Evolutionary conservation across 1,140 invertebrate genomes (phyloP).

Genomic region (Magallana angulata): DNA sequence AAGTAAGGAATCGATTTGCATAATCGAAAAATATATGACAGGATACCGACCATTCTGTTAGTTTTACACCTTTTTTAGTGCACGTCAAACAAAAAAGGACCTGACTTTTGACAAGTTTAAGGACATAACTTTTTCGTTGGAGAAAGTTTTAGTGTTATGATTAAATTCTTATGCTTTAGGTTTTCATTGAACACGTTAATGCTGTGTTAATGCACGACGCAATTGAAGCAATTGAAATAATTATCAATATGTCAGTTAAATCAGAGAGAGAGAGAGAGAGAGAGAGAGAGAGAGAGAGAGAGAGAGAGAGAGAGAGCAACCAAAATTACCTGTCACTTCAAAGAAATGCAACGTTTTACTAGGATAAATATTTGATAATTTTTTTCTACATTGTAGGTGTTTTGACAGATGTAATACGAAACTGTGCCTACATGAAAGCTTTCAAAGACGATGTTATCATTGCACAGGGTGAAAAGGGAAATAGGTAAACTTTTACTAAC

Average conservation of each 20-base stretch:
- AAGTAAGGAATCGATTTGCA: neutral
- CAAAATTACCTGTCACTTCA: neutral
- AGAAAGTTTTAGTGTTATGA: too few relatives aligned
- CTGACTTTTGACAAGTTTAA: too few relatives aligned
- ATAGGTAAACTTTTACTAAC: conserved; percentile 60
- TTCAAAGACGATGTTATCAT: conserved; percentile 66
- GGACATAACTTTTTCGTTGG: too few relatives aligned
- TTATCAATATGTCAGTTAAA: too few relatives aligned
- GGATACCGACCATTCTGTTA: neutral
- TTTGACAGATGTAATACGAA: conserved; percentile 66
- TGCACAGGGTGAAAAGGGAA: conserved; percentile 65
- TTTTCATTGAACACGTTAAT: too few relatives aligned
- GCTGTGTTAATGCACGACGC: too few relatives aligned
- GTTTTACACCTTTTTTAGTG: neutral
- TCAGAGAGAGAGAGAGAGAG: neutral
- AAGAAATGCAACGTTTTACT: neutral
- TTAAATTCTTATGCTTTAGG: too few relatives aligned
- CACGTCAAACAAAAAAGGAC: too few relatives aligned
- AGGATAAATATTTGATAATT: neutral
- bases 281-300: too few relatives aligned
- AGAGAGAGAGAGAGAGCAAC: neutral
- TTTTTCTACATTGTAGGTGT: conserved; percentile 59
- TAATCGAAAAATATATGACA: neutral
- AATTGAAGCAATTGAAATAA: too few relatives aligned
- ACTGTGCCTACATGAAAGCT: conserved; percentile 67